phyloP scores from a whole-genome alignment of 1,140 invertebrate species.

The Hycleus cichorii region DNA sequence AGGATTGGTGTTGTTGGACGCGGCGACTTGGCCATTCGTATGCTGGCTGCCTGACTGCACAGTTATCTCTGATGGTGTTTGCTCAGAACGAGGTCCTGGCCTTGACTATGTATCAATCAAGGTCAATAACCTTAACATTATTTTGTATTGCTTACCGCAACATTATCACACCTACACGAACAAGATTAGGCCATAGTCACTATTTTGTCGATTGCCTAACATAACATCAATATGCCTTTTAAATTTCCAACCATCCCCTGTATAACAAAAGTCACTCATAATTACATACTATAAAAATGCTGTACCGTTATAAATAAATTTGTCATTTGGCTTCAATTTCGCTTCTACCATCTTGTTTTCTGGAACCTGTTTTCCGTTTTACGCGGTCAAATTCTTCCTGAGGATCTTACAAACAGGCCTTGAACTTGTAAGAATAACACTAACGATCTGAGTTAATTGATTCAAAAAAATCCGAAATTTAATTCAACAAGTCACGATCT shows the following conservation, averaged over 20 bases:
- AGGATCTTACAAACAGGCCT: background rate
- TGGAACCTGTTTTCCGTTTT: background rate
- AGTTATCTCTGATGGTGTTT: constrained; percentile 23
- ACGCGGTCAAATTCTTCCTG: background rate
- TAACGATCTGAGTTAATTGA: no score
- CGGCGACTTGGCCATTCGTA: constrained; percentile 7
- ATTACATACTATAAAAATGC: no score
- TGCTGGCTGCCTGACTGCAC: constrained; percentile 19
- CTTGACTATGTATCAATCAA: constrained; percentile 30
- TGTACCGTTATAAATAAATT: constrained; percentile 9
- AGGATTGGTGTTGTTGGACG: background rate
- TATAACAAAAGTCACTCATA: no score
- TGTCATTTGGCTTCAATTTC: constrained; percentile 4
- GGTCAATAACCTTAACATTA: constrained; percentile 31
- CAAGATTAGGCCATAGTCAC: background rate
- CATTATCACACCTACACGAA: constrained; percentile 21
- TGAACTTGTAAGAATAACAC: no score
- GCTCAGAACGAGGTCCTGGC: constrained; percentile 27
- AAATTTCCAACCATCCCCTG: no score
- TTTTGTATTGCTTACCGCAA: constrained; percentile 20
- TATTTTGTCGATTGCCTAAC: no score
- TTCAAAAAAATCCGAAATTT: no score
- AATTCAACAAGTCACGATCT: no score
- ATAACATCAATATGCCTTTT: no score
- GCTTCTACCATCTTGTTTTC: constrained; percentile 3